phyloP scores from a whole-genome alignment of 1,140 invertebrate species.

The Himalopsyche phryganea region DNA sequence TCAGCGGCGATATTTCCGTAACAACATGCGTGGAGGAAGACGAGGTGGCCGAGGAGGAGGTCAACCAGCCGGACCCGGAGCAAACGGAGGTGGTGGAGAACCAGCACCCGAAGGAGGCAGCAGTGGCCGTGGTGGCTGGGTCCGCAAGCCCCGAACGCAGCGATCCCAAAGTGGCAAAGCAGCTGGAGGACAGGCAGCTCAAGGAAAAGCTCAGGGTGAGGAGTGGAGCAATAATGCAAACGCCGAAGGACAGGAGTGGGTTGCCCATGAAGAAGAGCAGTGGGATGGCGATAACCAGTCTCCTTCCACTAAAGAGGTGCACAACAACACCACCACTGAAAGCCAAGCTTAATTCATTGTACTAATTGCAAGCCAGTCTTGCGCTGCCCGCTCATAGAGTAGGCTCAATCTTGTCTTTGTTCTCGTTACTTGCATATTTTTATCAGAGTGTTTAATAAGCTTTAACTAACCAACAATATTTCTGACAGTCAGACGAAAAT shows the following conservation, averaged over 20 bases:
- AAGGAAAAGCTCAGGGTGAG: neutral
- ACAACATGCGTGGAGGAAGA: conserved; percentile 47
- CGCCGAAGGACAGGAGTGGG: neutral
- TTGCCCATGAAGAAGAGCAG: conserved; percentile 7
- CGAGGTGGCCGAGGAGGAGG: conserved; percentile 33
- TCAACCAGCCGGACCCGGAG: conserved; percentile 33
- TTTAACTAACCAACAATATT: too few relatives aligned
- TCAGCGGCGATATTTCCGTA: conserved; percentile 48
- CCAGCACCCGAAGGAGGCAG: conserved; percentile 3
- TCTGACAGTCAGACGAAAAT: too few relatives aligned
- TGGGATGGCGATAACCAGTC: conserved; percentile 5
- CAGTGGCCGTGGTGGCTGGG: neutral
- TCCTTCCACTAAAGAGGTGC: conserved; percentile 41
- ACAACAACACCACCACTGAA: conserved; percentile 45
- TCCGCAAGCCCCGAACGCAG: conserved; percentile 9
- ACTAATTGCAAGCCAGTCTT: too few relatives aligned
- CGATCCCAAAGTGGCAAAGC: conserved; percentile 3
- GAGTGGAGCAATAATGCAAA: conserved; percentile 36
- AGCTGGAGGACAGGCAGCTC: conserved; percentile 2
- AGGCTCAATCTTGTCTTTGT: too few relatives aligned
- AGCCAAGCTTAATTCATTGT: conserved; percentile 46
- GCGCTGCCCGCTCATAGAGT: too few relatives aligned
- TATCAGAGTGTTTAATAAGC: too few relatives aligned
- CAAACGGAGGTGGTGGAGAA: conserved; percentile 7
- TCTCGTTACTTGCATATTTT: too few relatives aligned